These are phyloP conservation scores for Lanistes nyassanus DNA, from an alignment of 1,140 invertebrate genomes.

Conservation along the genomic window DNA sequence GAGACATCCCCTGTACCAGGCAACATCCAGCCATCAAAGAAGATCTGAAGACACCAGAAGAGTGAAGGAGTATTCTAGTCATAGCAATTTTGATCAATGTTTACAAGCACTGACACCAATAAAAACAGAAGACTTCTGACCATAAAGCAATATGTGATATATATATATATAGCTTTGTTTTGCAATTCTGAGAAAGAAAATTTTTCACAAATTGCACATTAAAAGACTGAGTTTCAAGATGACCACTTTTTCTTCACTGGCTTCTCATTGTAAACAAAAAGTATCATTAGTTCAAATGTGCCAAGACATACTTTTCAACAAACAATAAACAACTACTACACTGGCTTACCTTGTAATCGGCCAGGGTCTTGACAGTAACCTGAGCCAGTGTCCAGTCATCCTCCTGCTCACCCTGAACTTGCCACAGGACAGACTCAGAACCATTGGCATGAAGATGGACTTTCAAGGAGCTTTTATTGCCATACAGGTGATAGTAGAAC, in stretches of 20 bases:
- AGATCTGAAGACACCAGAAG: slow-evolving; percentile 39
- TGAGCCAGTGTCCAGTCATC: slow-evolving; percentile 51
- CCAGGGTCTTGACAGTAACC: slow-evolving; percentile 33
- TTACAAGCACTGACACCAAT: neutral
- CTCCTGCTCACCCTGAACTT: slow-evolving; percentile 47
- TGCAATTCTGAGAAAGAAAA: no score
- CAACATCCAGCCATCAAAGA: slow-evolving; percentile 30
- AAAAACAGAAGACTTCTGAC: neutral
- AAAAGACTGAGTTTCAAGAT: neutral
- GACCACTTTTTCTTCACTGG: neutral
- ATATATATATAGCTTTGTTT: neutral
- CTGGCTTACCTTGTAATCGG: slow-evolving; percentile 26
- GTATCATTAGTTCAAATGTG: no score
- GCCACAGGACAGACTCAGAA: neutral
- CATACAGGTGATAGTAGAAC: slow-evolving; percentile 79
- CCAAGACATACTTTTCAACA: neutral
- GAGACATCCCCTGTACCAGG: slow-evolving; percentile 30
- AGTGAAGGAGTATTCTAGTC: no score
- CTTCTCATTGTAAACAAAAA: neutral
- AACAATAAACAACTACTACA: no score
- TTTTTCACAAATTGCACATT: neutral
- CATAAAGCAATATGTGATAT: neutral
- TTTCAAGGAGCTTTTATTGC: slow-evolving; percentile 60
- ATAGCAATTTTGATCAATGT: neutral
- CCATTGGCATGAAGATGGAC: slow-evolving; percentile 41